These are phyloP conservation scores for Melanotaenia boesemani DNA, from an alignment of 2,797 vertebrate species.

Conservation along the genomic window DNA sequence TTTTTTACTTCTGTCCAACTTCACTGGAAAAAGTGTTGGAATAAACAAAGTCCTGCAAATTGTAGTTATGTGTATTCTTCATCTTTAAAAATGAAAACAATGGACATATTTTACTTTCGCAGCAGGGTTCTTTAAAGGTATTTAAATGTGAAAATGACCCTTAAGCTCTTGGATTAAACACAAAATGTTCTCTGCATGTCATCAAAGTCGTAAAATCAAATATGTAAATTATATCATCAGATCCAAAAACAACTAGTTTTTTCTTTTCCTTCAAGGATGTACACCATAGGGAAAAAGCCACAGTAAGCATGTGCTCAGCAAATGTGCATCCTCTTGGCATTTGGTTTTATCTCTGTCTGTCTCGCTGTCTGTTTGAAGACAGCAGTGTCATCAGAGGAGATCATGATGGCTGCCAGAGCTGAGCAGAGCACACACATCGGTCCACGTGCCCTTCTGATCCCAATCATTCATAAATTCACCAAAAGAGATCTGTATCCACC, in stretches of 20 bases:
- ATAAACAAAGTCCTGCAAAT: no score
- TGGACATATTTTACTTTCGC: background rate
- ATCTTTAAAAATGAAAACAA: no score
- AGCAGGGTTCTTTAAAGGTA: background rate
- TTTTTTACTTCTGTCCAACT: no score
- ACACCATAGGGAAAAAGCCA: constrained; percentile 12
- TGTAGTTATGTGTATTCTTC: no score
- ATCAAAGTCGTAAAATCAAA: background rate
- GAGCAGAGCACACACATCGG: constrained; percentile 53
- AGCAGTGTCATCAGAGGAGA: constrained; percentile 30
- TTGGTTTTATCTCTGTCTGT: constrained; percentile 25
- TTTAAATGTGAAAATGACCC: background rate
- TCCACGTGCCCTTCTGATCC: constrained; percentile 77
- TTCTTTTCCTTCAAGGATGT: constrained; percentile 22
- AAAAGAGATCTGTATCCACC: constrained; percentile 62
- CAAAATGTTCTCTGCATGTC: no score
- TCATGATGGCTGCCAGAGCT: constrained; percentile 45
- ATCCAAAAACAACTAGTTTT: background rate
- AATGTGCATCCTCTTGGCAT: constrained; percentile 30
- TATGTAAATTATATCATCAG: background rate
- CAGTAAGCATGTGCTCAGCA: constrained; percentile 18
- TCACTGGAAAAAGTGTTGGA: no score
- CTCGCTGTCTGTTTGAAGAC: constrained; percentile 36
- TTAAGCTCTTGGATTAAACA: no score
- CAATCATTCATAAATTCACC: constrained; percentile 84